Base-by-base conservation (phyloP, 2,113 vertebrate genomes). In the Callocephalon fimbriatum region DNA sequence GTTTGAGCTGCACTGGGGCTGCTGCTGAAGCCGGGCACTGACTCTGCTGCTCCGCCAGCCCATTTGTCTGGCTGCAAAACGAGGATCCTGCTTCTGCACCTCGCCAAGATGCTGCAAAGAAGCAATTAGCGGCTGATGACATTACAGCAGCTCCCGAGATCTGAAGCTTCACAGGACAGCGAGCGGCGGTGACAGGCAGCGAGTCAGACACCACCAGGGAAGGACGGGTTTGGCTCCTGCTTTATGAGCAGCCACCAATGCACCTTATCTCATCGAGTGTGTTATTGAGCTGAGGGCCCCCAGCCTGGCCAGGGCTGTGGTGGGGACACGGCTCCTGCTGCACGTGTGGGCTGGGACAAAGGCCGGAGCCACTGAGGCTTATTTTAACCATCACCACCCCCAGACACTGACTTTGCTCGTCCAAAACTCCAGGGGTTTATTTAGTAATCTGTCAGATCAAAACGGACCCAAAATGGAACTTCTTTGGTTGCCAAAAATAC, bases 71-170 rank as follows among this genome's bases (percentile, higher is more conserved):
- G 2, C 82, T 9, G 68, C 78, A 53, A 17, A 68, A 22, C 2
- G 11, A 85, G 54, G 74, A n/a, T 59, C 70, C 59, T 3, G 88
- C 87, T 45, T 4, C 51, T 7, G 23, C 12, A 4, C 20, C 88
- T 58, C 10, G 3, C 91, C 77, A n/a, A 53, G 66, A 86, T 12
- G 66, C 25, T 53, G 85, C 56, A 45, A 71, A 68, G 92, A 93
- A 95, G 92, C 86, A 90, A 87, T 95, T 84, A 93, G 44, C 4
- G 3, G 63, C 77, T 88, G 88, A 94, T 35, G 91, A 63, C 65
- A 54, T 75, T 31, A 58, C 47, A 15, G 81, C 20, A 58, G 7
- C 23, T 50, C 21, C 3, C 58, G 81, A 73, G 91, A 74, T 71
- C 12, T 32, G 61, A 48, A 87, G 77, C 66, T 78, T 70, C 37